These are phyloP conservation scores for Campoletis sonorensis DNA, from an alignment of 1,140 invertebrate genomes.

Conservation along the genomic window DNA sequence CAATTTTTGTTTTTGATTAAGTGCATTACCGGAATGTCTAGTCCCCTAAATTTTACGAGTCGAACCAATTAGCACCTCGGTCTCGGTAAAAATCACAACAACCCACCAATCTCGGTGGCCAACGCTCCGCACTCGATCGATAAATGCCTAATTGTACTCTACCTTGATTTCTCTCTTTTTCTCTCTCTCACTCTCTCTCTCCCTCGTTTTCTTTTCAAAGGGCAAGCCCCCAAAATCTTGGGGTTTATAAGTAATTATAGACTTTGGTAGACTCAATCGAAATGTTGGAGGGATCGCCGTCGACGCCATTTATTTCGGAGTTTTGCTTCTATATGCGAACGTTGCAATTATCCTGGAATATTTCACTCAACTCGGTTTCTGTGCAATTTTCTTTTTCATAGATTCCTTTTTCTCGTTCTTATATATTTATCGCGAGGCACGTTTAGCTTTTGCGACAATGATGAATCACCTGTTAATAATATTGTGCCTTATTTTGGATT, in stretches of 20 bases:
- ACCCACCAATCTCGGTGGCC: constrained; percentile 59
- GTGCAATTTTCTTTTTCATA: neutral
- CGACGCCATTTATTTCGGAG: constrained; percentile 1
- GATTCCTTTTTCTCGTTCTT: too few species aligned
- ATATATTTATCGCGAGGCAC: neutral
- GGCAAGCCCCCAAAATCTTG: neutral
- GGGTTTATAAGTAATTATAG: constrained; percentile 34
- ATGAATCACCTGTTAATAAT: constrained; percentile 6
- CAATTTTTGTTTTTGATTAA: neutral
- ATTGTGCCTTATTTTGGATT: neutral
- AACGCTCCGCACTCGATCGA: constrained; percentile 61
- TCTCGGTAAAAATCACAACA: constrained; percentile 37
- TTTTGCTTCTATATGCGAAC: neutral
- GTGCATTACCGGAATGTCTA: neutral
- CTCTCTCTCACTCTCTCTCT: neutral
- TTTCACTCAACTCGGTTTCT: constrained; percentile 29
- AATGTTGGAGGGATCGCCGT: constrained; percentile 2
- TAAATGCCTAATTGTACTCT: constrained; percentile 65
- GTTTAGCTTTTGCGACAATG: neutral
- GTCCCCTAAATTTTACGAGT: constrained; percentile 44
- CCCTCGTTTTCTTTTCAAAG: neutral
- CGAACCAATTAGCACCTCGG: constrained; percentile 64
- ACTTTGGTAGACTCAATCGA: constrained; percentile 24
- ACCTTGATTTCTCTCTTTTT: neutral
- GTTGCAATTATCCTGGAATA: constrained; percentile 41